These are phyloP conservation scores for Ara ararauna DNA, from an alignment of 2,797 vertebrate species.

Conservation along the genomic window DNA sequence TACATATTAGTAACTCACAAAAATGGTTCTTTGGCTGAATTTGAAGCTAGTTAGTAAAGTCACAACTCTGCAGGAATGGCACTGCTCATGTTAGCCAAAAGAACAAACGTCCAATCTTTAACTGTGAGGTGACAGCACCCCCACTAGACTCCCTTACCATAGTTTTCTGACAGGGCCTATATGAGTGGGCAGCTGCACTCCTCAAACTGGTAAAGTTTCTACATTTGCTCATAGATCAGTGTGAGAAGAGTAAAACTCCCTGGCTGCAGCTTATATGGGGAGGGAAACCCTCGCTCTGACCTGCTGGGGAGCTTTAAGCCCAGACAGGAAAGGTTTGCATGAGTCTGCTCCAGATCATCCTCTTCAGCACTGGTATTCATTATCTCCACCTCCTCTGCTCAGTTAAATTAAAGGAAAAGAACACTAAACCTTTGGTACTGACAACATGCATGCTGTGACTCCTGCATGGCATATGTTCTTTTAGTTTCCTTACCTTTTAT, in stretches of 20 bases:
- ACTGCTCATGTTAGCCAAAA: neutral
- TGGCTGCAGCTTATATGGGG: neutral
- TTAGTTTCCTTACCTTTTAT: neutral
- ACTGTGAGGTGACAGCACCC: neutral
- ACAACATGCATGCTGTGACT: neutral
- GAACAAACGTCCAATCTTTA: neutral
- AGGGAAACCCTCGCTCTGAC: neutral
- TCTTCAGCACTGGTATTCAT: neutral
- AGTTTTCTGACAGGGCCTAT: neutral
- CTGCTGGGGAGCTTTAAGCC: neutral
- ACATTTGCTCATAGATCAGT: fast-evolving
- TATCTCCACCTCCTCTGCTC: neutral
- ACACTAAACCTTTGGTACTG: neutral
- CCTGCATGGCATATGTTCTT: neutral
- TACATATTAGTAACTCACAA: neutral
- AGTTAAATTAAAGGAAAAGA: neutral
- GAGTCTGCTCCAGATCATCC: neutral
- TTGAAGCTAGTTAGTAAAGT: neutral
- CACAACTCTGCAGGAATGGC: neutral
- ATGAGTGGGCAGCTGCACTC: neutral
- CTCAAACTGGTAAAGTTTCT: neutral
- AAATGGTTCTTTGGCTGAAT: neutral
- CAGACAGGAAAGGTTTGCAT: neutral
- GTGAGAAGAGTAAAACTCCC: neutral
- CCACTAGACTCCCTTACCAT: neutral